Base-by-base conservation (phyloP, 2,888 invertebrate genomes). In the Trichogramma evanescens region DNA sequence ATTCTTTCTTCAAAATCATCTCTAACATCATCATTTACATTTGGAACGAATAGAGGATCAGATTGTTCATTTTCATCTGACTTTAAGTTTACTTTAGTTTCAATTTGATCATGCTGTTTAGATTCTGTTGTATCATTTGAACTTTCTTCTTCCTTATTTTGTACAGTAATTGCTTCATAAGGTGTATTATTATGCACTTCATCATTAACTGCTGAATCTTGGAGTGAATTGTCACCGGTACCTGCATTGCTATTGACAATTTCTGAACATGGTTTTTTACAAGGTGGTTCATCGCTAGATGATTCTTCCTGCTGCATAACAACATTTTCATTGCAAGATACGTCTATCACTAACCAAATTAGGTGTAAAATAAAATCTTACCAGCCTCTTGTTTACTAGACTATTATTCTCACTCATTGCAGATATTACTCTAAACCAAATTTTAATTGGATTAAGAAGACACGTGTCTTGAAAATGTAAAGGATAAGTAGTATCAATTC, bases 391-490 rank as follows among this genome's bases (percentile, higher is more conserved):
- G 26, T 26, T 26, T 3, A 26, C 26, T 3, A 38, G 5, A 8
- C 61, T 56, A 41, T 62, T 62, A 51, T 53, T 63, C 6, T 63
- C 59, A 42, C 63, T 62, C 13, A 65, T 46, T 5, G 60, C 43
- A 5, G 63, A 60, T 43, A 69, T 58, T 42, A 74, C 50, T 65
- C 70, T 73, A 61, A 72, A 69, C 70, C 71, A 72, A 63, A 69
- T 70, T 65, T 67, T 69, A 46, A 68, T 59, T 9, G 67, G 66
- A 45, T 69, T 49, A 4, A 74, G n/a, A n/a, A 70, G 69, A 54
- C 69, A 73, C 51, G 69, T 63, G 50, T 74, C 71, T 26, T 68
- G 68, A 4, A 68, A 50, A n/a, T 65, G 65, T 51, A 73, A 67
- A 4, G 66, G 60, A 50, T 66, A 61, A 5, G 66, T 58, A 13